These are phyloP conservation scores for Bothrops jararaca DNA, from an alignment of 2,113 vertebrate species.

Conservation along the genomic window DNA sequence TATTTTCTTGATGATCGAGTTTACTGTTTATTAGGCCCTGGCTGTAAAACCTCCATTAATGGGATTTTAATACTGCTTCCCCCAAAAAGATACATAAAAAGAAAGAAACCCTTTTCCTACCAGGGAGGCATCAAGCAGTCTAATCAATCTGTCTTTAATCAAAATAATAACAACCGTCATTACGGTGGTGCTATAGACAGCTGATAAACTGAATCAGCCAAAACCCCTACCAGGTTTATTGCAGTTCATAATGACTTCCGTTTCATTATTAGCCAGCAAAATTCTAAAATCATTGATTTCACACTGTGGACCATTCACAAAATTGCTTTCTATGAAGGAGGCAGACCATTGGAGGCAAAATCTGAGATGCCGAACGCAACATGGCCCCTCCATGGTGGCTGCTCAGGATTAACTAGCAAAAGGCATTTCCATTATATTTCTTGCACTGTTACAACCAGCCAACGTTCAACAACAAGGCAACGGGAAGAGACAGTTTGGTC, in stretches of 20 bases:
- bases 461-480: neutral
- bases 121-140: neutral
- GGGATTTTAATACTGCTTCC: constrained; percentile 5
- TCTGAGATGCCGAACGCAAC: neutral
- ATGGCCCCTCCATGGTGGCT: neutral
- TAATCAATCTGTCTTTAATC: constrained; percentile 8
- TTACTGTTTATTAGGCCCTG: constrained; percentile 14
- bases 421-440: neutral
- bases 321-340: neutral
- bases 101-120: neutral
- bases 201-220: neutral
- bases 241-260: neutral
- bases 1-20: neutral
- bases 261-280: neutral
- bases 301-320: neutral
- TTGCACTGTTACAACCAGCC: neutral
- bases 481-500: neutral
- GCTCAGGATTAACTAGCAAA: neutral
- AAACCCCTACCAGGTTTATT: neutral
- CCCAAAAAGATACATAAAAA: too few relatives aligned
- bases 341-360: neutral
- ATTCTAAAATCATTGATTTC: constrained; percentile 21
- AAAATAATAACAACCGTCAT: neutral
- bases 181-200: neutral
- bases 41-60: constrained; percentile 6